Evolutionary conservation across 2,113 vertebrate genomes (phyloP), one percentile per base, ranked within the genome.

Genomic region (Ictalurus punctatus): DNA sequence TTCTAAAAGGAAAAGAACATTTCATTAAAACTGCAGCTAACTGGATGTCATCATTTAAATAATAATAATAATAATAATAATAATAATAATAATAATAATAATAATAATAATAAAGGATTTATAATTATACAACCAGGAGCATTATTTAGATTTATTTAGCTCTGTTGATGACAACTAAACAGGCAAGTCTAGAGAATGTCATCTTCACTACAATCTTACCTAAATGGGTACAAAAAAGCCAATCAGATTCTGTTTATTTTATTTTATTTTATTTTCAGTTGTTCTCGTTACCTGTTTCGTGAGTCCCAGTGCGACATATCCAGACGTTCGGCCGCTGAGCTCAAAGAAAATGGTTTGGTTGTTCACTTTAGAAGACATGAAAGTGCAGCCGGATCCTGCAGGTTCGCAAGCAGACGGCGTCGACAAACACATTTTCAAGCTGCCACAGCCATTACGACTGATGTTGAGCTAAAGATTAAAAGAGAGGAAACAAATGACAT

Each of bases 371-470:
- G 83, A 0, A 2, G 94, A 92, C 3, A 0, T 12, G 30, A 94
- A 95, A 34, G 91, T 56, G 67, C 94, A 79, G 48, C 13, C 17
- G 27, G 25, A 6, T 79, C 4, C 23, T 4, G 48, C 0, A 94
- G 61, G 94, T 9, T 93, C 79, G n/a, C 94, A 95, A 52, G 3
- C 0, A 0, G 0, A 0, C 1, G 93, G 89, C 0, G 1, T 61
- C 63, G 65, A 23, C 23, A 83, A 37, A 14, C 80, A 83, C 56
- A 34, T 30, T 27, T 83, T 83, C 23, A 30, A 37, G 80, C 3
- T 0, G 12, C 86, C 90, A 23, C 94, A 95, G 10, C 69, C 89
- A 0, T 0, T 4, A 0, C 27, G 30, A 37, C 56, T 61, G 80
- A 83, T 61, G 30, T 13, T 59, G 30, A 83, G 80, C 80, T 83